Conservation (phyloP, 2,113 vertebrate species). For the Oryzias melastigma region DNA sequence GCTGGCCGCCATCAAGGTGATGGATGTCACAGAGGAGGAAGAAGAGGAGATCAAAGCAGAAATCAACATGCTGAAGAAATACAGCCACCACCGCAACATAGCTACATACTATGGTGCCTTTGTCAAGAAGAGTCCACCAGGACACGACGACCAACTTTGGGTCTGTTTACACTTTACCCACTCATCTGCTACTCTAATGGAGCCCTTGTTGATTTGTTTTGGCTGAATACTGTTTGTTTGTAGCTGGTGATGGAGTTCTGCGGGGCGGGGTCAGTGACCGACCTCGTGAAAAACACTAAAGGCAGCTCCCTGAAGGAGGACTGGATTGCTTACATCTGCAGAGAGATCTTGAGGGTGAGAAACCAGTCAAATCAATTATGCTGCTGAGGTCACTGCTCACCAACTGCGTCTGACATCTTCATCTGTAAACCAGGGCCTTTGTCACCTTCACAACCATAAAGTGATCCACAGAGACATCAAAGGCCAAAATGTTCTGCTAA, state of each 20-base stretch:
- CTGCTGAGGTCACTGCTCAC: not conserved
- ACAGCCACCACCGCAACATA: constrained; percentile 93
- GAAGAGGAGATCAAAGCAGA: constrained; percentile 95
- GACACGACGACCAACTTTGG: constrained; percentile 94
- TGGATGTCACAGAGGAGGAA: constrained; percentile 94
- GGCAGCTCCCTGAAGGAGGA: constrained; percentile 91
- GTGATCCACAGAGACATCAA: constrained; percentile 95
- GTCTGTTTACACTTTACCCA: constrained; percentile 61
- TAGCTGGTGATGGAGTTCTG: constrained; percentile 96
- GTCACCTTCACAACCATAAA: constrained; percentile 90
- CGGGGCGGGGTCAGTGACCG: constrained; percentile 89
- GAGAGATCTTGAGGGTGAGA: constrained; percentile 89
- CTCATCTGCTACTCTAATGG: not conserved
- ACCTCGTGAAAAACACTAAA: constrained; percentile 92
- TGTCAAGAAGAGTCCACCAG: constrained; percentile 91
- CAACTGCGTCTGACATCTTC: constrained; percentile 12
- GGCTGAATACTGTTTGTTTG: constrained; percentile 10
- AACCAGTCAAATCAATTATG: not conserved
- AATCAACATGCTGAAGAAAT: constrained; percentile 96
- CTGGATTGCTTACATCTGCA: constrained; percentile 92
- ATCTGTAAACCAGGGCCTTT: constrained; percentile 79
- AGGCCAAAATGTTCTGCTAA: constrained; percentile 91
- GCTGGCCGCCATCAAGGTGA: constrained; percentile 94
- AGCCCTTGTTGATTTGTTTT: not conserved
- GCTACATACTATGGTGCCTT: constrained; percentile 95